Conservation (phyloP, 2,797 vertebrate species). For the Gambusia yucatana region DNA sequence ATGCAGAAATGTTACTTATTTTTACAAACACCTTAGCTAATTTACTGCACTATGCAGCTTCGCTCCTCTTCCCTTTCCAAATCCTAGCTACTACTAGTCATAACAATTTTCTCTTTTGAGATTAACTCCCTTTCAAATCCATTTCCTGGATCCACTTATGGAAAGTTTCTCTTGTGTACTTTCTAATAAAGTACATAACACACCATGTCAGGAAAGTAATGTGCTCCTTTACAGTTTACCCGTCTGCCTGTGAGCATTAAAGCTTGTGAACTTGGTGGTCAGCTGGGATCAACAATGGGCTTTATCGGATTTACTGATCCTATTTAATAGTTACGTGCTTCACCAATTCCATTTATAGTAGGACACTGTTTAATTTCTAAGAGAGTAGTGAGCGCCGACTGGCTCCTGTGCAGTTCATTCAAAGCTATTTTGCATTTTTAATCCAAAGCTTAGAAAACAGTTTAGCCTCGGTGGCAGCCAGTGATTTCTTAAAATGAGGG, state of each 20-base stretch:
- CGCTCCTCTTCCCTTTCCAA: not conserved
- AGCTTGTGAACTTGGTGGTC: conserved; percentile 31
- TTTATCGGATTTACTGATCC: conserved; percentile 54
- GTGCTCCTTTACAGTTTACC: conserved; percentile 8
- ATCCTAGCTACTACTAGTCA: not conserved
- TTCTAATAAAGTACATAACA: conserved; percentile 21
- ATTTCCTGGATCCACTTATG: conserved; percentile 9
- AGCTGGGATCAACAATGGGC: conserved; percentile 38
- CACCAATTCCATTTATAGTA: conserved; percentile 51
- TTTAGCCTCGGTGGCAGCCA: conserved; percentile 49
- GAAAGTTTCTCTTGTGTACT: not conserved
- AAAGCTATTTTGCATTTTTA: conserved; percentile 51
- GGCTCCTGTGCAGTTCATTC: conserved; percentile 28
- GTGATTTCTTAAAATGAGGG: conserved; percentile 60
- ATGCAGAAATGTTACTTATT: not conserved
- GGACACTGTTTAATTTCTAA: conserved; percentile 37
- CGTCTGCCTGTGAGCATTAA: conserved; percentile 26
- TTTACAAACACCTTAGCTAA: not conserved
- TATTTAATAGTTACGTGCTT: conserved; percentile 57
- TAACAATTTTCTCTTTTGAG: not conserved
- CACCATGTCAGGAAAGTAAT: conserved; percentile 43
- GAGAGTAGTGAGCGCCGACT: conserved; percentile 29
- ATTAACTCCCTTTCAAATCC: conserved; percentile 1
- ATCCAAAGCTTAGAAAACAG: conserved; percentile 48
- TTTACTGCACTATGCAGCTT: not conserved